Base-by-base conservation (phyloP, 2,888 invertebrate species). In the Uloborus plumipes region DNA sequence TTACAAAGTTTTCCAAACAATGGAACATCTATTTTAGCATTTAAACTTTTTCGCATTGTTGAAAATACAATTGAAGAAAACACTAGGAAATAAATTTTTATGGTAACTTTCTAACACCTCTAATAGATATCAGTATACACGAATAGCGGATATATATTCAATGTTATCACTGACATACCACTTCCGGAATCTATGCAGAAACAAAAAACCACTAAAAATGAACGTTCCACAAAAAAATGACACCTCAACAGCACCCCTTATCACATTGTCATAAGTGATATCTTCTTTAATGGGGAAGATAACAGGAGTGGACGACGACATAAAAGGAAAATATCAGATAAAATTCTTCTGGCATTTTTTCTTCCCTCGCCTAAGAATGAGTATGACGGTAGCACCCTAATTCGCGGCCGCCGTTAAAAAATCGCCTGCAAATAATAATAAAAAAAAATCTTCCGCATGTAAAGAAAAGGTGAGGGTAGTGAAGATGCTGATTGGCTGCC, bases 241-340 rank as follows among this genome's bases (percentile, higher is more conserved):
- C 55, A 55, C 16, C 18, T n/a, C 16, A 55, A 55, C 18, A 55
- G 18, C n/a, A 59, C 18, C 59, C 49, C 62, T 61, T 62, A 77
- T 77, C 77, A 69, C 67, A 59, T 53, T 58, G 71, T 59, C 77
- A 78, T 71, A 78, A 78, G 77, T 78, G 77, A 78, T 71, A 64
- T 53, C 71, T 55, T 55, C 77, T 70, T 71, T 78, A 78, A 78
- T 51, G 70, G 71, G 50, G 55, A 18, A 64, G 71, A 71, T 78
- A 66, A 55, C 49, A 64, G 18, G n/a, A 26, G 66, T 50, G 53
- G 49, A 53, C 49, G 59, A 51, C 58, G 26, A 65, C 64, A 71
- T 61, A 73, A 73, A 53, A 71, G 65, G 65, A 16, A 72, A 72
- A 59, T 67, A 79, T 79, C 79, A 66, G 79, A 79, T 76, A 79